Evolutionary conservation across 2,888 invertebrate genomes (phyloP), one percentile per base, ranked within the genome.

Genomic region (Perithous albicinctus): DNA sequence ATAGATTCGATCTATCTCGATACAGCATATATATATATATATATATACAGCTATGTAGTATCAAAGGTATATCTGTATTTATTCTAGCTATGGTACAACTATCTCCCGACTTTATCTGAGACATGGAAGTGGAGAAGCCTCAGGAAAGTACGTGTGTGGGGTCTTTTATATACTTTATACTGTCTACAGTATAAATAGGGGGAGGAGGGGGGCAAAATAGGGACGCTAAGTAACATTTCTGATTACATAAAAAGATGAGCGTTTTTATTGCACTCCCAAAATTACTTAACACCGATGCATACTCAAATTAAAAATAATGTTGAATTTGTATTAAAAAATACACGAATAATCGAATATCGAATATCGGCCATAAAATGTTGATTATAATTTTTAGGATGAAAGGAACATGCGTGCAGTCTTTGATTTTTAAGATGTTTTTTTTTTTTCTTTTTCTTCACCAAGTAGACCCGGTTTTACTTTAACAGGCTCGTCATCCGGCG

Each of bases 51-150:
- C 15, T 54, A 67, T 67, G 26, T 26, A 26, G 12, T 46, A 46
- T 32, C 51, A n/a, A n/a, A 18, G 15, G 43, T 70, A 69, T 61
- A 43, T 78, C 41, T 70, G 56, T 66, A 59, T 73, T 20, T 78
- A 59, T 78, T 73, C 38, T 59, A 66, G 59, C 69, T 43, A 26
- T 46, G 46, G 80, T 70, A 61, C 61, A 70, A 75, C 80, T 54
- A 80, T 80, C 80, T 80, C 72, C 77, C 72, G 77, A 72, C 72
- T 72, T 41, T 67, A 80, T 80, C 76, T 66, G 7, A 73, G 77
- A 80, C 77, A 73, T 56, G 67, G 72, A 29, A 73, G 66, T 56
- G 75, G 75, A 70, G 80, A 54, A 70, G 46, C 75, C 54, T 70
- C 70, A 64, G 69, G 5, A 56, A 56, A 75, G 63, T 70, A 80